phyloP scores from a whole-genome alignment of 2,113 vertebrate genomes.

The Oreotrochilus melanogaster region DNA sequence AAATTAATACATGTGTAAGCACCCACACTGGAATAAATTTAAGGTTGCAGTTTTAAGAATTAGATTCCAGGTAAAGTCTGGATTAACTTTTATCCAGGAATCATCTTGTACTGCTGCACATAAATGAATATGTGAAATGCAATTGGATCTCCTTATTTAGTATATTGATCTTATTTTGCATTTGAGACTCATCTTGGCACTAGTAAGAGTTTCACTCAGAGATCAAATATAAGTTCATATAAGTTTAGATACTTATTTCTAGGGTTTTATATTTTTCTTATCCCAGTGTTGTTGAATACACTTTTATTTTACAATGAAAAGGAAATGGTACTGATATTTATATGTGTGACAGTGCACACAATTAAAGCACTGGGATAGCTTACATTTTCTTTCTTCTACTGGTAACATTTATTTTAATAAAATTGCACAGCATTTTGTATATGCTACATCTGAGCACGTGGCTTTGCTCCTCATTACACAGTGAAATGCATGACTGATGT shows the following conservation, averaged over 20 bases:
- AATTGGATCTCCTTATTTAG: neutral
- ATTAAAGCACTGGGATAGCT: neutral
- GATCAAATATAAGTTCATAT: slow-evolving; percentile 20
- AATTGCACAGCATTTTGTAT: neutral
- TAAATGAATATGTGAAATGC: neutral
- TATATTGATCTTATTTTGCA: neutral
- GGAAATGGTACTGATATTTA: neutral
- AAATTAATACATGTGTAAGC: neutral
- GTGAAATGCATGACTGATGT: neutral
- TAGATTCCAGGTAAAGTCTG: neutral
- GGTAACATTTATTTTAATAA: neutral
- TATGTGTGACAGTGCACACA: neutral
- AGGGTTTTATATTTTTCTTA: neutral
- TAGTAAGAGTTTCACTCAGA: neutral
- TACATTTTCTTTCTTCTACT: neutral
- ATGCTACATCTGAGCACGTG: slow-evolving; percentile 12
- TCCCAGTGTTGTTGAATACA: neutral
- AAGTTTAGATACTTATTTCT: slow-evolving; percentile 15
- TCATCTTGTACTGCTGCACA: neutral
- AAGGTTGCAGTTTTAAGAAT: neutral
- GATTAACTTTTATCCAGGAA: slow-evolving; percentile 16
- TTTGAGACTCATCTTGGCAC: slow-evolving; percentile 14
- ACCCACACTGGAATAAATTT: neutral
- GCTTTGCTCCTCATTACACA: neutral
- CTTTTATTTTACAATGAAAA: neutral